Percentiles rank a stretch among this genome's conserved stretches.
Evolutionary conservation across 2,113 vertebrate species (phyloP).

Genomic region (Syngnathus floridae): DNA sequence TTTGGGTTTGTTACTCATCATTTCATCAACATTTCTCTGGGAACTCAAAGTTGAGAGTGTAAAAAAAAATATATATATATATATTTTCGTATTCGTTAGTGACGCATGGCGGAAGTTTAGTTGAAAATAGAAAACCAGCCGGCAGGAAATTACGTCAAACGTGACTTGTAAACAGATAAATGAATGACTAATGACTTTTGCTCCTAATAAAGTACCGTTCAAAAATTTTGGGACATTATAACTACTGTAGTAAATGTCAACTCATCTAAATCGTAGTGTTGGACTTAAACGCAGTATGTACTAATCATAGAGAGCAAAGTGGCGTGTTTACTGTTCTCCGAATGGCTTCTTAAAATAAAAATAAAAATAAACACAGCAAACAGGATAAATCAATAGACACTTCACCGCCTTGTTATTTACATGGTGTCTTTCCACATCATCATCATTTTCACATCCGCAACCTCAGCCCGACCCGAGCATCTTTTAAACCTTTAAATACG

Average conservation of each 20-base stretch:
- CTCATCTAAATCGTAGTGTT: background rate
- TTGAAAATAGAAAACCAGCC: background rate
- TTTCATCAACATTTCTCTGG: background rate
- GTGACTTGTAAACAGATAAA: background rate
- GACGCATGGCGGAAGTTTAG: background rate
- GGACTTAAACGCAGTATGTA: background rate
- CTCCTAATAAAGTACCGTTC: background rate
- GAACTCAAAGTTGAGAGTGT: background rate
- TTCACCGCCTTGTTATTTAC: conserved; percentile 1
- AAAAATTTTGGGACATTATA: background rate
- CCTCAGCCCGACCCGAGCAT: background rate
- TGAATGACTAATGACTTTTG: background rate
- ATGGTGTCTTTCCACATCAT: background rate
- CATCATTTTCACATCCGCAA: background rate
- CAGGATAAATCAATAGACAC: background rate
- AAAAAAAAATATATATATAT: background rate
- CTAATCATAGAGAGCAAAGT: background rate
- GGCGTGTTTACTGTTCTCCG: background rate
- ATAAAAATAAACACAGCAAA: conserved; percentile 1
- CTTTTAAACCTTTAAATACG: background rate
- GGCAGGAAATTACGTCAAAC: background rate
- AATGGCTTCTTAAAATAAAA: background rate
- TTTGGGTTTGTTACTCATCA: background rate
- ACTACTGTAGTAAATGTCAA: background rate
- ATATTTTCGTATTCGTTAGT: background rate